Conservation (phyloP, 2,888 invertebrate genomes). For the Trissolcus brochymenae region DNA sequence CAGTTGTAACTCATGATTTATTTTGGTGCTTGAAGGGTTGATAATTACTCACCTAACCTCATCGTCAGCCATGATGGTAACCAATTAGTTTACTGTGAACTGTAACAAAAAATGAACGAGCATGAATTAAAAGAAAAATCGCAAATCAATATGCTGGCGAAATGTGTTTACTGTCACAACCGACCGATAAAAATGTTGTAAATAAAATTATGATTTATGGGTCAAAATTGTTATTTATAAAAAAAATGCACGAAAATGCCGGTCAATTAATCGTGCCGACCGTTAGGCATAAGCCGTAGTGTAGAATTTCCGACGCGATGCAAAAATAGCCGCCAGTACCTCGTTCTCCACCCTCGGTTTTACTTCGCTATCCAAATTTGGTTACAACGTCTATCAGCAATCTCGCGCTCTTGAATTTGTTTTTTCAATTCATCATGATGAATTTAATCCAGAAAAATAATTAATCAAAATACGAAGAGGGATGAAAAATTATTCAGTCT, state of each 20-base stretch:
- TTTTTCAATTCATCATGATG: constrained; percentile 8
- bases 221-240: constrained; percentile 3
- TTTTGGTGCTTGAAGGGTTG: constrained; percentile 16
- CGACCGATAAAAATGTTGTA: too few species aligned
- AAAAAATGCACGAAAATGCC: constrained; percentile 19
- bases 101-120: constrained; percentile 18
- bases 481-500: too few species aligned
- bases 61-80: constrained; percentile 92
- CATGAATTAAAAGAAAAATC: constrained; percentile 1
- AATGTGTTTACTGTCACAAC: not conserved
- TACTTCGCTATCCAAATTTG: constrained; percentile 79
- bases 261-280: constrained; percentile 38
- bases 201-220: too few species aligned
- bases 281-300: constrained; percentile 58
- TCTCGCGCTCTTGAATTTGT: constrained; percentile 21
- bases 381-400: constrained; percentile 74
- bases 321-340: constrained; percentile 75
- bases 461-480: too few species aligned
- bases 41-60: constrained; percentile 89
- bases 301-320: constrained; percentile 71
- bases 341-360: constrained; percentile 74
- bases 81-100: constrained; percentile 74
- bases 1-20: too few species aligned
- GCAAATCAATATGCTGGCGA: not conserved
- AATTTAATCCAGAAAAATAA: too few species aligned